phyloP scores from a whole-genome alignment of 2,888 invertebrate genomes.

The Lochmaea crataegi region DNA sequence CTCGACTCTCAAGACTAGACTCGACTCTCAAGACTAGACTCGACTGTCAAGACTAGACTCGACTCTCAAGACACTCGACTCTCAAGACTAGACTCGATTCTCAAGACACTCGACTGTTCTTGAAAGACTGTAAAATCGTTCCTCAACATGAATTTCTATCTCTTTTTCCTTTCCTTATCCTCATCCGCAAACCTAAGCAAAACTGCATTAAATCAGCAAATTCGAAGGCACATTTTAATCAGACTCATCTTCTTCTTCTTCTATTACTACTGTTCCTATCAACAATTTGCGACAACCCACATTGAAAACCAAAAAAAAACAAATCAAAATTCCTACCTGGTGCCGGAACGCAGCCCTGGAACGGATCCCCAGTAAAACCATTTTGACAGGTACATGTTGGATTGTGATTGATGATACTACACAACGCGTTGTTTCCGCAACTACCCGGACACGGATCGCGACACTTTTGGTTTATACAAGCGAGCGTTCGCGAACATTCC shows the following conservation, averaged over 20 bases:
- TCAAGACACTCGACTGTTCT: no score
- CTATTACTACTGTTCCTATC: conserved; percentile 8
- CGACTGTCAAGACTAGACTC: no score
- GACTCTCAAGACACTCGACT: no score
- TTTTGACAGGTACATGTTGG: conserved; percentile 79
- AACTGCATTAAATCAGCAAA: no score
- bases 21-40: no score
- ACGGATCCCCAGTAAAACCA: conserved; percentile 83
- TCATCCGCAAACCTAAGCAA: no score
- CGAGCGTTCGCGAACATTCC: conserved; percentile 75
- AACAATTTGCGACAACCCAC: not conserved
- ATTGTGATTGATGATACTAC: conserved; percentile 77
- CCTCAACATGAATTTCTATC: no score
- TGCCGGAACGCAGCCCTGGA: conserved; percentile 72
- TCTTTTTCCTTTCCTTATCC: no score
- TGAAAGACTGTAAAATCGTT: no score
- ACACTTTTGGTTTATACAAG: conserved; percentile 79
- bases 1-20: no score
- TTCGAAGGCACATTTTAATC: no score
- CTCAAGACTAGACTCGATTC: no score
- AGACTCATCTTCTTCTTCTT: not conserved
- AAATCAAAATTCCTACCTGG: conserved; percentile 67
- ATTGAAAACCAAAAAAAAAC: conserved; percentile 7
- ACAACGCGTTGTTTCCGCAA: conserved; percentile 74
- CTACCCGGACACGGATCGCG: conserved; percentile 78